Percentiles rank a stretch among this genome's conserved stretches.
These are phyloP conservation scores for Leptinotarsa defecta DNA, from an alignment of 1,140 invertebrate species.

Conservation along the genomic window DNA sequence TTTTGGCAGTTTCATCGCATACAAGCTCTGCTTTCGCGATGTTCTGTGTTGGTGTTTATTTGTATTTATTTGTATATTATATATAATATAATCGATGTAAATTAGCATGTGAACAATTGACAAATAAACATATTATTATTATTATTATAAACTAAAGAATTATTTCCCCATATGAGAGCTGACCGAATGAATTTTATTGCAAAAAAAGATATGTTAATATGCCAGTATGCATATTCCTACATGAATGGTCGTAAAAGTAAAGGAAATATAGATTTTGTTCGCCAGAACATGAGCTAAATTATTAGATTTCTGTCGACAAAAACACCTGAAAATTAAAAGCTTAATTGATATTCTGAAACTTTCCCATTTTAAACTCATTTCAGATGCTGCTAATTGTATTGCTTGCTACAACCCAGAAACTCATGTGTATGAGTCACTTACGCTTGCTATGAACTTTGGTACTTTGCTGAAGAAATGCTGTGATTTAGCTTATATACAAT, in stretches of 20 bases:
- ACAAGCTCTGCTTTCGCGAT: too few species aligned
- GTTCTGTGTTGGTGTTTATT: too few species aligned
- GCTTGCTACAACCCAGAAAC: constrained; percentile 15
- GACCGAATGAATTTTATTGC: constrained; percentile 13
- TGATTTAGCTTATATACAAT: constrained; percentile 20
- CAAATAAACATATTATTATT: too few species aligned
- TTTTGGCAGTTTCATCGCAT: too few species aligned
- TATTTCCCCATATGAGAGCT: constrained; percentile 26
- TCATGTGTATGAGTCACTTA: constrained; percentile 23
- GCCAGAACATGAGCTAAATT: constrained; percentile 27
- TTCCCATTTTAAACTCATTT: constrained; percentile 17
- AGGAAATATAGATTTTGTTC: constrained; percentile 24
- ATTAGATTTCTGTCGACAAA: background rate
- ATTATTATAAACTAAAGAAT: constrained; percentile 23
- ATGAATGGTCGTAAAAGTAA: constrained; percentile 25
- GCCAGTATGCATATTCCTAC: constrained; percentile 25
- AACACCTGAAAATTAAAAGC: constrained; percentile 1
- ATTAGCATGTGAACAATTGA: too few species aligned
- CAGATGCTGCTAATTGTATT: constrained; percentile 19
- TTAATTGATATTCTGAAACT: background rate
- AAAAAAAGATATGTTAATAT: constrained; percentile 26
- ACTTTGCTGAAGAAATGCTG: constrained; percentile 29
- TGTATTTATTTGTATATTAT: too few species aligned
- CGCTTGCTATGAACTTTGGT: constrained; percentile 21
- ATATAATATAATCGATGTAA: too few species aligned